A percentile compares a stretch with the other conserved stretches of the same genome.
These are phyloP conservation scores for Blomia tropicalis DNA, from an alignment of 2,888 invertebrate species.

Conservation along the genomic window DNA sequence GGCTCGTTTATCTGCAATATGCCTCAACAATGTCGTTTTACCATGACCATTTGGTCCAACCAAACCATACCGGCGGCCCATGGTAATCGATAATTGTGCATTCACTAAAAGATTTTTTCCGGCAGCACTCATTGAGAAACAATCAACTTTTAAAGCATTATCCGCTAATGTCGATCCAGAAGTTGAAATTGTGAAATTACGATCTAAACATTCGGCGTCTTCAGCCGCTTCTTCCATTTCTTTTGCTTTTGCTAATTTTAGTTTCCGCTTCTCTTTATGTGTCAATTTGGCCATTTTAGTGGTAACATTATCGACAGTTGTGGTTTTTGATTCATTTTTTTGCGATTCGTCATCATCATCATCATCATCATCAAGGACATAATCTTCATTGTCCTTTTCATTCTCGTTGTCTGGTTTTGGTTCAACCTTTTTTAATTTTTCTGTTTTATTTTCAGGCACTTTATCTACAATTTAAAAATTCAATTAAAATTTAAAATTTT, in stretches of 20 bases:
- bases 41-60: constrained; percentile 91
- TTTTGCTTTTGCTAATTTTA: constrained; percentile 22
- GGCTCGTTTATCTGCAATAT: constrained; percentile 63
- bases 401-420: neutral
- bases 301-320: neutral
- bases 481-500: neutral
- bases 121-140: constrained; percentile 90
- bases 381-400: neutral
- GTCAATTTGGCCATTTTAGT: constrained; percentile 18
- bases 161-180: constrained; percentile 21
- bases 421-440: neutral
- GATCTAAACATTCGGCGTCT: constrained; percentile 9
- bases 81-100: constrained; percentile 77
- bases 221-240: constrained; percentile 19
- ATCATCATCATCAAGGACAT: neutral
- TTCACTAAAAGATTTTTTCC: constrained; percentile 94
- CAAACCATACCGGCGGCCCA: constrained; percentile 83
- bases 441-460: neutral
- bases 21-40: constrained; percentile 86
- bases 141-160: constrained; percentile 45
- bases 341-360: neutral
- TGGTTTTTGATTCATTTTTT: neutral
- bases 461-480: no score
- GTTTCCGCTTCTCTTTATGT: constrained; percentile 25
- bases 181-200: constrained; percentile 26